Base-by-base conservation (phyloP, 2,113 vertebrate genomes). In the Alaudala cheleensis region DNA sequence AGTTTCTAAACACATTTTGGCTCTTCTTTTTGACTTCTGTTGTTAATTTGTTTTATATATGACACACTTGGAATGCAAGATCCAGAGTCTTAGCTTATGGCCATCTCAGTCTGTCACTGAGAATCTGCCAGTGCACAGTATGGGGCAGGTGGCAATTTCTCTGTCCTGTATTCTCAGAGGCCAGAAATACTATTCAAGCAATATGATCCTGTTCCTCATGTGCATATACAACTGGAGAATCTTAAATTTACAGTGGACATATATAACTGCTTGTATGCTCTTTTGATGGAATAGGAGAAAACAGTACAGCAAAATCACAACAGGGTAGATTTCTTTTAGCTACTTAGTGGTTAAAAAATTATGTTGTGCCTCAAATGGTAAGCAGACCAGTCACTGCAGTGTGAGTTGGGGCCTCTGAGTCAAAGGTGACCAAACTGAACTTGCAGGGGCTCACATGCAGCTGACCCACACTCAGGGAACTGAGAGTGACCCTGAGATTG, bases 401-500 rank as follows among this genome's bases (percentile, higher is more conserved):
- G 14, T 0, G 1, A 53, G 11, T 0, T 66, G 14, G 3, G 12
- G 21, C 39, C 64, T 49, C n/a, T 39, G 29, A 51, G 56, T 49
- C 45, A 49, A 37, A 87, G 14, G 22, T 57, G 39, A 26, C 42
- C 23, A 66, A 57, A 54, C 3, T 0, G 2, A 71, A 16, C 5
- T 54, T 54, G 25, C 19, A n/a, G 42, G 11, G 4, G 2, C 45
- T 81, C 73, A 62, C 50, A n/a, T 0, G 6, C 4, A 12, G n/a
- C 22, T 94, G 31, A 45, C 9, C 4, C 6, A 2, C 25, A 23
- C 33, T 8, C 1, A 5, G 23, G 14, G n/a, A 65, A 10, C 40
- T 15, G 24, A 24, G 37, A 69, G 40, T 33, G 56, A 6, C 23
- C 25, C 20, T 0, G 2, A 70, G 74, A 74, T 20, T 6, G 0